Conservation (phyloP, 2,888 invertebrate genomes). For the Apodemia zela region DNA sequence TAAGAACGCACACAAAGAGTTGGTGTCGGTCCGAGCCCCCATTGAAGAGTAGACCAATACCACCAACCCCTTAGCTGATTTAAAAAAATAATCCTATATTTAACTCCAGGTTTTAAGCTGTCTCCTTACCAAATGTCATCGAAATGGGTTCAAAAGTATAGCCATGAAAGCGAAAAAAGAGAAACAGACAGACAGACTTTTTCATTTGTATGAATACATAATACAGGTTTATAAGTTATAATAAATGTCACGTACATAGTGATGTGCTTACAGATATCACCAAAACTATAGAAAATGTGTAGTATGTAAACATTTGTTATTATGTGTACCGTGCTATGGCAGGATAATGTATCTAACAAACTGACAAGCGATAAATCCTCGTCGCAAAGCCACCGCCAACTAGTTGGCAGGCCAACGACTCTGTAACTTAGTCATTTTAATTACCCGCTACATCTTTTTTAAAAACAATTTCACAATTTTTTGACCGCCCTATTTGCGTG, state of each 20-base stretch:
- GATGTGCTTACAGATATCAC: neutral
- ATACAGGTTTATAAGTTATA: neutral
- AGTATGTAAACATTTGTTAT: neutral
- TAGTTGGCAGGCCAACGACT: conserved; percentile 5
- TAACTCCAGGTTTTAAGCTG: too few species aligned
- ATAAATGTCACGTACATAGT: neutral
- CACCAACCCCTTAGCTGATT: too few species aligned
- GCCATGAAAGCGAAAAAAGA: too few species aligned
- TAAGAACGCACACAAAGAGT: too few species aligned
- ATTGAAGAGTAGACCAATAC: too few species aligned
- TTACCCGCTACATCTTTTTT: neutral
- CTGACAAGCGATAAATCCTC: conserved; percentile 3
- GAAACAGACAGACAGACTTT: too few species aligned
- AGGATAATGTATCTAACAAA: neutral
- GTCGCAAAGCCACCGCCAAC: neutral
- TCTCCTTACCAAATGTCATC: too few species aligned
- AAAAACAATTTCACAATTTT: neutral
- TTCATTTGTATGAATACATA: too few species aligned
- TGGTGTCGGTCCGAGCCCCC: too few species aligned
- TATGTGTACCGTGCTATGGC: neutral
- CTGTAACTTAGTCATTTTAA: conserved; percentile 3
- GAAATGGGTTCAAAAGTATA: too few species aligned
- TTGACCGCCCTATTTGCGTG: too few species aligned
- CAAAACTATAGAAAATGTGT: neutral
- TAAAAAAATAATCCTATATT: too few species aligned